A percentile compares a stretch with the other conserved stretches of the same genome.
Evolutionary conservation across 2,797 vertebrate species (phyloP).

Genomic region (Micrastur ruficollis): DNA sequence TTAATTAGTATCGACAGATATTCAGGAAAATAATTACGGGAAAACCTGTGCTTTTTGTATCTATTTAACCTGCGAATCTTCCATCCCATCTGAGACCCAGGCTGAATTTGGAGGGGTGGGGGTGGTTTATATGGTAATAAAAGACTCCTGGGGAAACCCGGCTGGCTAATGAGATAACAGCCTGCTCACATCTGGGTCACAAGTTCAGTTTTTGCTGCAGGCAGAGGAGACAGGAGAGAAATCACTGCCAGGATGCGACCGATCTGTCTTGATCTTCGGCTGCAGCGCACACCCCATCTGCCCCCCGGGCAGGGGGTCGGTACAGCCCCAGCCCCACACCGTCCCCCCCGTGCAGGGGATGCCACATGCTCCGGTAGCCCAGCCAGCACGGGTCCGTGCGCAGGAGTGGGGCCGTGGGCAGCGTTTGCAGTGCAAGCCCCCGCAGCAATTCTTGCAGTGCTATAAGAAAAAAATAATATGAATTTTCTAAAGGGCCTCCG

Average conservation of each 20-base stretch:
- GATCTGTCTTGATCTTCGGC: neutral
- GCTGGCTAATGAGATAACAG: neutral
- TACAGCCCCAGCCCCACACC: neutral
- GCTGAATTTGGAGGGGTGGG: neutral
- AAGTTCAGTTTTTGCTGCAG: constrained; percentile 22
- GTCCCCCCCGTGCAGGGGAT: fast-evolving
- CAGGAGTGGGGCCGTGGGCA: neutral
- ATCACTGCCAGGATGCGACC: neutral
- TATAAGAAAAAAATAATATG: neutral
- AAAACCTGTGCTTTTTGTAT: neutral
- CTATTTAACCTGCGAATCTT: neutral
- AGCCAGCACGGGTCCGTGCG: fast-evolving
- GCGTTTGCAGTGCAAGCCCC: fast-evolving
- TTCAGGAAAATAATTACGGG: neutral
- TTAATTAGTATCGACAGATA: constrained; percentile 42
- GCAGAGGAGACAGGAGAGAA: neutral
- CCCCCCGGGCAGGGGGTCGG: neutral
- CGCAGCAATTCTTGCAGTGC: neutral
- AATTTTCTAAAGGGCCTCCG: neutral
- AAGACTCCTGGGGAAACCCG: neutral
- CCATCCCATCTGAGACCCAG: neutral
- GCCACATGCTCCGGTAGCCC: neutral
- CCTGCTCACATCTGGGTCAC: constrained; percentile 48
- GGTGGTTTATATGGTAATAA: neutral
- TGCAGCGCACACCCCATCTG: neutral